Evolutionary conservation across 2,888 invertebrate genomes (phyloP).

Genomic region (Eumerus sabulonum): DNA sequence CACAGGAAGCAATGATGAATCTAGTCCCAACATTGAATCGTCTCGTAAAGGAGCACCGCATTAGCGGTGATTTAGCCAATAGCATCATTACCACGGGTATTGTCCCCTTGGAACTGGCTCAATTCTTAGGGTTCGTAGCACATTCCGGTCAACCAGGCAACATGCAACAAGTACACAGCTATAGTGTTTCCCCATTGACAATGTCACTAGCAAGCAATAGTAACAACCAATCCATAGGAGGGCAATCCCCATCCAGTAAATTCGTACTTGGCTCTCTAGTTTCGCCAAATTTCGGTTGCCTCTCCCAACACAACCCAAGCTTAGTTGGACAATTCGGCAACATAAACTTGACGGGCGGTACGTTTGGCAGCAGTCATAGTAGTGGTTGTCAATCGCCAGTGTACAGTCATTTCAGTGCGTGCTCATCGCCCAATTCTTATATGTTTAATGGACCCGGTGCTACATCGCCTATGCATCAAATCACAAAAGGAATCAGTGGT

Average conservation of each 20-base stretch:
- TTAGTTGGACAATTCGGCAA: slow-evolving; percentile 75
- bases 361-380: slow-evolving; percentile 71
- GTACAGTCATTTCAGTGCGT: slow-evolving; percentile 76
- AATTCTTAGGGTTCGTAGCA: slow-evolving; percentile 81
- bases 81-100: slow-evolving; percentile 79
- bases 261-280: slow-evolving; percentile 72
- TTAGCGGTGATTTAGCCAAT: slow-evolving; percentile 78
- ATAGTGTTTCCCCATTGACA: slow-evolving; percentile 76
- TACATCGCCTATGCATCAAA: slow-evolving; percentile 84
- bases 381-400: slow-evolving; percentile 81
- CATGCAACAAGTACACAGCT: slow-evolving; percentile 77
- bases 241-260: slow-evolving; percentile 62
- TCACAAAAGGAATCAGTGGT: slow-evolving; percentile 85
- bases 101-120: slow-evolving; percentile 80
- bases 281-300: slow-evolving; percentile 30
- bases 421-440: slow-evolving; percentile 77
- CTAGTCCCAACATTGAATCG: slow-evolving; percentile 79
- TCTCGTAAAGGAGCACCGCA: slow-evolving; percentile 79
- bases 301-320: slow-evolving; percentile 61
- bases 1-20: slow-evolving; percentile 80
- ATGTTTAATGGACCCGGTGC: slow-evolving; percentile 73
- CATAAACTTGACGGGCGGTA: slow-evolving; percentile 70
- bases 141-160: slow-evolving; percentile 77
- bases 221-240: slow-evolving; percentile 11
- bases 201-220: slow-evolving; percentile 70